Base-by-base conservation (phyloP, 2,888 invertebrate genomes). In the Automeris io region DNA sequence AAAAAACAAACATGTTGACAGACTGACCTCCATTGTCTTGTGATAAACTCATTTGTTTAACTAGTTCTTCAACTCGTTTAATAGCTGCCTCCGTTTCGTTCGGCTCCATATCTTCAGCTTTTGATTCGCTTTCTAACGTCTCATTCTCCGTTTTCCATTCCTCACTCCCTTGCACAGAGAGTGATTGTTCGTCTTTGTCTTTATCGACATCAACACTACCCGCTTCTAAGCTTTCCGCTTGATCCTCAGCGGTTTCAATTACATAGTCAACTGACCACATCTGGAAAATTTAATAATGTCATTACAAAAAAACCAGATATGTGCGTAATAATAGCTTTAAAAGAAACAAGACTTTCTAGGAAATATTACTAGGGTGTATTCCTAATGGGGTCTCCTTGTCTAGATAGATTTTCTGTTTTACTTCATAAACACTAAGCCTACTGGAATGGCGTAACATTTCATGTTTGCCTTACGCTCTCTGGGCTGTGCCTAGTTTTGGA, bases 221-320 rank as follows among this genome's bases (percentile, higher is more conserved):
- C 0, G 54, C 79, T 29, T 88, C 86, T 39, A 71, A 64, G 29
- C 87, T 89, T 42, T 88, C 89, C 31, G 71, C 67, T 21, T 85
- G 87, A 24, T 72, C 78, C 3, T 89, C 82, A 41, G 88, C 82
- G 44, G 73, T 62, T 51, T 78, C 76, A 46, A 85, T 60, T 33
- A 96, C 92, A 70, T 97, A 97, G 73, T 97, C 97, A 64, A 98
- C 90, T 6, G 97, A 96, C 97, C 98, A 98, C 97, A 98, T 97
- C 95, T 96, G 66, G 1, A 32, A 37, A 24, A 37, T 8, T 11
- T 18, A 6, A 33, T 0, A n/a, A n/a, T n/a, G n/a, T n/a, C n/a
- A n/a, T n/a, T n/a, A n/a, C n/a, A n/a, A n/a, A n/a, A n/a, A n/a
- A n/a, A n/a, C n/a, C n/a, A n/a, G n/a, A n/a, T n/a, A n/a, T n/a